Evolutionary conservation across 2,113 vertebrate genomes (phyloP).

Genomic region (Ahaetulla prasina): DNA sequence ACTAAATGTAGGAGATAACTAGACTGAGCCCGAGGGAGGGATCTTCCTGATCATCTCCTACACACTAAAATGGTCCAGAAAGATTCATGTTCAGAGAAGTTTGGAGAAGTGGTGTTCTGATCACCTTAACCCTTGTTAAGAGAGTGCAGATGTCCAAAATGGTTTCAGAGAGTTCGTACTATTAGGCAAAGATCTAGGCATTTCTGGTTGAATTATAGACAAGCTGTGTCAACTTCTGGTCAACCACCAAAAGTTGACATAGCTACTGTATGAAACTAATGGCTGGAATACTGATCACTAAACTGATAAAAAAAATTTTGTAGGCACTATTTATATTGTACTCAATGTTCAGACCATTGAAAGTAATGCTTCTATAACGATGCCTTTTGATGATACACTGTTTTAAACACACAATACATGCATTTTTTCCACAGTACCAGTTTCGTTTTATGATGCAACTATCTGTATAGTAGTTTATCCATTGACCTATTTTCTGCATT

Average conservation of each 20-base stretch:
- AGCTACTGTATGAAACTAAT: background rate
- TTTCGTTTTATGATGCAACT: background rate
- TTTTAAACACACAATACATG: background rate
- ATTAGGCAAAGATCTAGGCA: background rate
- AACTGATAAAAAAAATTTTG: background rate
- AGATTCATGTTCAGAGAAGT: background rate
- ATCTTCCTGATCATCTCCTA: background rate
- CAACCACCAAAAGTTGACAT: background rate
- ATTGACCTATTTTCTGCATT: background rate
- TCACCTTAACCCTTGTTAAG: background rate
- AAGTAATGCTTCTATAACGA: background rate
- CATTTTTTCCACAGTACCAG: background rate
- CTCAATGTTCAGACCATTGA: background rate
- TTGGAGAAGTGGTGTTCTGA: background rate
- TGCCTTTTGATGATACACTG: background rate
- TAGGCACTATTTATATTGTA: background rate
- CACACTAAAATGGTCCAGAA: background rate
- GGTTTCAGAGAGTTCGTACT: background rate
- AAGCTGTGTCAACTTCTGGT: too few relatives aligned
- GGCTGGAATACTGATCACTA: background rate
- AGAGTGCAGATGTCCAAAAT: background rate
- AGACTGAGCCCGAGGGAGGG: background rate
- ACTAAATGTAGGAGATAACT: background rate
- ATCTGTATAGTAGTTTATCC: background rate
- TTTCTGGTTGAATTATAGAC: background rate